Evolutionary conservation across 2,797 vertebrate genomes (phyloP), one percentile per base, ranked within the genome.

Genomic region (Pachyuromys duprasi): DNA sequence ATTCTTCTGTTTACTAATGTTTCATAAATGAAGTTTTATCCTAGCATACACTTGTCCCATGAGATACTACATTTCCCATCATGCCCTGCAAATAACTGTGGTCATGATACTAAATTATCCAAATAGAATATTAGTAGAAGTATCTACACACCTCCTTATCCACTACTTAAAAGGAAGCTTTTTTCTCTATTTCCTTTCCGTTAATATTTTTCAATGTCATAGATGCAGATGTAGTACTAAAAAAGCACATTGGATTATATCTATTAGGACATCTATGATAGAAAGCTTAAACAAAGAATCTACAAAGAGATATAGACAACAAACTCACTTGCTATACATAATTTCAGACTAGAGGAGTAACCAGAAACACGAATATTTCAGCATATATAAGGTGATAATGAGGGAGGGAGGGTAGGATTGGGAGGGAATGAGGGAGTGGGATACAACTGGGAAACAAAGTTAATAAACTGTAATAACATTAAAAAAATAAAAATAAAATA

Each of bases 211-310:
- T 53, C 86, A 28, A 87, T 55, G 63, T 45, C 8, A 89, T 45
- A 95, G 94, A 42, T 79, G n/a, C 7, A 94, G n/a, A 74, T 94
- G 17, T 53, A 33, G 55, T 67, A 26, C 82, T 91, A 3, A 22
- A 60, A 78, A 18, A 57, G 4, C 55, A 93, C 3, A 20, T 95
- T 67, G 57, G 45, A 31, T 15, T 53, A 26, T 88, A 28, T 81
- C 36, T 93, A 7, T 91, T 86, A 96, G 36, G 49, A 36, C 26
- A 33, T 2, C 26, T 18, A 90, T 26, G 84, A 36, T n/a, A 89
- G 60, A 95, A 92, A 93, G 53, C 86, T 84, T 33, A 88, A 88
- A 87, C 12, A 67, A 88, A 90, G 20, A 90, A 45, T 88, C 49
- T 83, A 49, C 31, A 80, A 92, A 92, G 72, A 90, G 53, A 95